Evolutionary conservation across 2,113 vertebrate genomes (phyloP).

Genomic region (Aptenodytes forsteri): DNA sequence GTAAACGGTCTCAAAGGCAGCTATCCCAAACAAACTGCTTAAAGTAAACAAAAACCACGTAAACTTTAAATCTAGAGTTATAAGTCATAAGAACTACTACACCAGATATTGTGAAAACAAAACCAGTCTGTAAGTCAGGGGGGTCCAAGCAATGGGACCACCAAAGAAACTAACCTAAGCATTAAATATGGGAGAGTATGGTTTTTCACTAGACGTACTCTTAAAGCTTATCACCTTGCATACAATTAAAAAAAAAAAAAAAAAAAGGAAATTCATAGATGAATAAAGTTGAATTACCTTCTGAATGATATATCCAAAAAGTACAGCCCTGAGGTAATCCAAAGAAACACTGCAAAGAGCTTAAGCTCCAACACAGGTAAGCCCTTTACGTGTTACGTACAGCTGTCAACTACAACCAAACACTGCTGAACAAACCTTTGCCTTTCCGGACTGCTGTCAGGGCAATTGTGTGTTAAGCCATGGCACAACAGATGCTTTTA

Average conservation of each 20-base stretch:
- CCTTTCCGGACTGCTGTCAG: background rate
- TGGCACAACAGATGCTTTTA: background rate
- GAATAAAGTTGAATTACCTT: background rate
- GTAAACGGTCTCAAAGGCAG: background rate
- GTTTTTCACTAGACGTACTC: background rate
- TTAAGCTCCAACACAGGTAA: background rate
- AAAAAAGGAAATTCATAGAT: background rate
- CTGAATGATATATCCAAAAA: background rate
- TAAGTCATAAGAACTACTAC: background rate
- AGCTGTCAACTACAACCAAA: background rate
- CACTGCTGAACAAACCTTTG: background rate
- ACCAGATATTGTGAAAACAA: background rate
- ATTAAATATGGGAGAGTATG: background rate
- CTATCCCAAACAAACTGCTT: background rate
- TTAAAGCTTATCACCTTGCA: background rate
- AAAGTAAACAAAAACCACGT: background rate
- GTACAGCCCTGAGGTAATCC: background rate
- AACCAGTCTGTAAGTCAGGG: background rate
- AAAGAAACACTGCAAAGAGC: background rate
- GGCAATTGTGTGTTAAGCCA: background rate
- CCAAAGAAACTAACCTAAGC: conserved; percentile 14
- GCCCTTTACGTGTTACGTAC: rapidly evolving
- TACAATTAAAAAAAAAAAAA: background rate
- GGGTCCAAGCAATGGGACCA: background rate
- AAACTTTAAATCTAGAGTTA: background rate